Base-by-base conservation (phyloP, 1,140 invertebrate genomes). In the Steinernema khuongi region DNA sequence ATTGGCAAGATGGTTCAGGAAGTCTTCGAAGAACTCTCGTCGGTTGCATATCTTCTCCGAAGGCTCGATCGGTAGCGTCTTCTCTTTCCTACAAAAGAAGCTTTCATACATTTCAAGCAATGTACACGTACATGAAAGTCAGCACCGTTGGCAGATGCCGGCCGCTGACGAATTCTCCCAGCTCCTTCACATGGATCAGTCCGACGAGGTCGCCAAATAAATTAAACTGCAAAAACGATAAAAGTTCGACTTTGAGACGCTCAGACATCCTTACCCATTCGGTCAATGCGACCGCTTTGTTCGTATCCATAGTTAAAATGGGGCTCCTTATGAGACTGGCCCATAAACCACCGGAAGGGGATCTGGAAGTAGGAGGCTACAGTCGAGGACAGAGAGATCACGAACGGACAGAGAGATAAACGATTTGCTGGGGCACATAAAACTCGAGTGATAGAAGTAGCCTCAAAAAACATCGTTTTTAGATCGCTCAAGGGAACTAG, bases 151-250 rank as follows among this genome's bases (percentile, higher is more conserved):
- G 19, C 14, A 60, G 50, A 26, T 60, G 50, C 7, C 26, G 50
- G 4, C 50, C 50, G 50, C 50, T 26, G 4, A 60, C 50, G 19
- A 60, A 60, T 60, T 60, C 50, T n/a, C 50, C 50, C 50, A 60
- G 19, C 19, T 60, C 11, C 11, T 60, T 60, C 4, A 60, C 50
- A 22, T 60, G 50, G 14, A 22, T 14, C 4, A 60, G 50, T 17
- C 50, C 50, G 26, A 60, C 50, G 2, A 60, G 50, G 26, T 60
- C 50, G 14, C 50, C 50, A 22, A 60, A 60, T 14, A 60, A n/a
- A 22, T 60, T 60, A 22, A 60, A 60, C 50, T 60, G 19, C n/a
- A n/a, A 60, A 60, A 41, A 41, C 36, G 36, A 41, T 17, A n/a
- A 60, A 60, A n/a, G 14, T 17, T 11, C 14, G 14, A 60, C 50